A percentile compares a stretch with the other conserved stretches of the same genome.
phyloP scores from a whole-genome alignment of 37 sponge, comb jelly and placozoan genomes.

The Bolinopsis microptera region DNA sequence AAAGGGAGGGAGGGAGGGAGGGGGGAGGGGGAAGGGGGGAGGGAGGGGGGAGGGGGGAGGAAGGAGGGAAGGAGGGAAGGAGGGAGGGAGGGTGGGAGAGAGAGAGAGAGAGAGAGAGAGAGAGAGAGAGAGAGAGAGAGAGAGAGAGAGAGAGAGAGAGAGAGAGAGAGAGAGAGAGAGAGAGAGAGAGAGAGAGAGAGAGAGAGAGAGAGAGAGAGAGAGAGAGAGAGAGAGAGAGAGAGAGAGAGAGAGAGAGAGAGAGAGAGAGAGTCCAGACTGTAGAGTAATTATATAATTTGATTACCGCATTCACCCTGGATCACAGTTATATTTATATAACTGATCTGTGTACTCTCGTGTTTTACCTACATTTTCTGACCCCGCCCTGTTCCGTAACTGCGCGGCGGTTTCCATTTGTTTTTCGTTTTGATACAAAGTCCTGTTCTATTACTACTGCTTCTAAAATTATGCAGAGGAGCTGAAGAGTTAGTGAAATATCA shows the following conservation, averaged over 20 bases:
- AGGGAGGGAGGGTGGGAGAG: too few species aligned
- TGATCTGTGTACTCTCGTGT: neutral
- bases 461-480: too few species aligned
- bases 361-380: neutral
- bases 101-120: neutral
- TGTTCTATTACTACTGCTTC: too few species aligned
- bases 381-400: too few species aligned
- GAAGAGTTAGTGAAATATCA: too few species aligned
- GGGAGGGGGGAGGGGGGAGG: neutral
- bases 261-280: neutral
- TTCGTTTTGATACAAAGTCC: too few species aligned
- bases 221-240: neutral
- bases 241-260: neutral
- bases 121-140: neutral
- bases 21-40: neutral
- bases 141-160: neutral
- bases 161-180: neutral
- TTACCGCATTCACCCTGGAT: neutral
- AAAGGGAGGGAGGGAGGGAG: neutral
- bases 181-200: neutral
- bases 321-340: neutral
- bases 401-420: too few species aligned
- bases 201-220: neutral
- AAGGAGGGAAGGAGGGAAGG: neutral
- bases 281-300: neutral